Percentiles rank a stretch among this genome's conserved stretches.
phyloP scores from a whole-genome alignment of 2,888 invertebrate genomes.

The Lochmaea crataegi region DNA sequence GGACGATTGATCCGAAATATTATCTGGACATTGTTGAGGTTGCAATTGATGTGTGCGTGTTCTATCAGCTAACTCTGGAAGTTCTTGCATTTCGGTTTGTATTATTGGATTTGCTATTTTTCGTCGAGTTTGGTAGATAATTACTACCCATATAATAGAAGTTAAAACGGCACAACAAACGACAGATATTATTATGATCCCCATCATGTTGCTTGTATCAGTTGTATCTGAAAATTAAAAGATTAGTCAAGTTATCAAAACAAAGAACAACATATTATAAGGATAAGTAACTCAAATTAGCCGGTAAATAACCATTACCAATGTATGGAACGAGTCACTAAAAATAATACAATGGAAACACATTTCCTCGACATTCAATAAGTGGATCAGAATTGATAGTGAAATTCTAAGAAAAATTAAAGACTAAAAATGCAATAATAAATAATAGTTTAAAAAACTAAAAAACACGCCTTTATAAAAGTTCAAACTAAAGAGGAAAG shows the following conservation, averaged over 20 bases:
- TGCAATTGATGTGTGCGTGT: slow-evolving; percentile 37
- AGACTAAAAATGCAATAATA: too few species aligned
- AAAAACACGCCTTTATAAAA: too few species aligned
- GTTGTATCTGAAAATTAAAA: slow-evolving; percentile 60
- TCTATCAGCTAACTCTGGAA: slow-evolving; percentile 54
- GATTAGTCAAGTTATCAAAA: background rate
- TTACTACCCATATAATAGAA: slow-evolving; percentile 90
- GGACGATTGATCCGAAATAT: slow-evolving; percentile 79
- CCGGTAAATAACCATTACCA: too few species aligned
- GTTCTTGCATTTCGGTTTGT: slow-evolving; percentile 56
- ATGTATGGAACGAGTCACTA: too few species aligned
- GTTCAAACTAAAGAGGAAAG: too few species aligned
- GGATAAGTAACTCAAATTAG: background rate
- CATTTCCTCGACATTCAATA: too few species aligned
- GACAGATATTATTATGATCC: slow-evolving; percentile 89
- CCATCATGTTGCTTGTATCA: slow-evolving; percentile 82
- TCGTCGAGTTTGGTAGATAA: slow-evolving; percentile 87
- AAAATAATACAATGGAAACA: too few species aligned
- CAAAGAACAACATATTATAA: background rate
- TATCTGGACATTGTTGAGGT: slow-evolving; percentile 69
- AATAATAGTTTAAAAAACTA: too few species aligned
- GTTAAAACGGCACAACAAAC: slow-evolving; percentile 93
- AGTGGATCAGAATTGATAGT: too few species aligned
- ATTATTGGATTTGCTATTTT: slow-evolving; percentile 66
- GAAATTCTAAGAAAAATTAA: too few species aligned